These are phyloP conservation scores for Sparus aurata DNA, from an alignment of 2,797 vertebrate species.

Conservation along the genomic window DNA sequence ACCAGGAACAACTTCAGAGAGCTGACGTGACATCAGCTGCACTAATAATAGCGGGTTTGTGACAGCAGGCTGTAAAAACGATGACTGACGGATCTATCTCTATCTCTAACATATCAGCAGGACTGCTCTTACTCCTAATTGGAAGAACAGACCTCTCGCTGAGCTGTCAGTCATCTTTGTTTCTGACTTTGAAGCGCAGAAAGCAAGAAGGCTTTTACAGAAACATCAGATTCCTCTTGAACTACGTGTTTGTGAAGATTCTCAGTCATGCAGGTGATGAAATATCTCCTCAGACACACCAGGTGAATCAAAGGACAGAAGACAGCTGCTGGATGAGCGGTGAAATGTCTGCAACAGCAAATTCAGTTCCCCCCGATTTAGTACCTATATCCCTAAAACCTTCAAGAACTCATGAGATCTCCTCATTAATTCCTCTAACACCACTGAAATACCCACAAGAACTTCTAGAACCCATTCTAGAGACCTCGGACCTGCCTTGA, in stretches of 20 bases:
- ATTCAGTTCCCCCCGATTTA: neutral
- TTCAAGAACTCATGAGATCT: neutral
- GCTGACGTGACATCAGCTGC: neutral
- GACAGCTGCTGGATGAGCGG: neutral
- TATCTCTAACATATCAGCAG: neutral
- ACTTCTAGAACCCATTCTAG: neutral
- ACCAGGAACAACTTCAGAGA: neutral
- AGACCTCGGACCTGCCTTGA: neutral
- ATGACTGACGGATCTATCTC: conserved; percentile 19
- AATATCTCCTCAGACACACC: no score
- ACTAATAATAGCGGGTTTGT: neutral
- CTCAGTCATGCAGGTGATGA: neutral
- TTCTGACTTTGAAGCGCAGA: neutral
- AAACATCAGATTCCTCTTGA: neutral
- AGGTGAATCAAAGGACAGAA: neutral
- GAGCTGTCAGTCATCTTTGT: conserved; percentile 23
- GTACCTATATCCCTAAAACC: neutral
- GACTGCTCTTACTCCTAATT: neutral
- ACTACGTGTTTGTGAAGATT: neutral
- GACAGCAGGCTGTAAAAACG: conserved; percentile 6
- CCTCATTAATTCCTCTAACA: neutral
- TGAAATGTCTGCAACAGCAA: neutral
- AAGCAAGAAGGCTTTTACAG: neutral
- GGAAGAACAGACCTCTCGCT: neutral
- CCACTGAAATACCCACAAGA: neutral